phyloP scores from a whole-genome alignment of 2,797 vertebrate species.

The Chloroceryle inda region DNA sequence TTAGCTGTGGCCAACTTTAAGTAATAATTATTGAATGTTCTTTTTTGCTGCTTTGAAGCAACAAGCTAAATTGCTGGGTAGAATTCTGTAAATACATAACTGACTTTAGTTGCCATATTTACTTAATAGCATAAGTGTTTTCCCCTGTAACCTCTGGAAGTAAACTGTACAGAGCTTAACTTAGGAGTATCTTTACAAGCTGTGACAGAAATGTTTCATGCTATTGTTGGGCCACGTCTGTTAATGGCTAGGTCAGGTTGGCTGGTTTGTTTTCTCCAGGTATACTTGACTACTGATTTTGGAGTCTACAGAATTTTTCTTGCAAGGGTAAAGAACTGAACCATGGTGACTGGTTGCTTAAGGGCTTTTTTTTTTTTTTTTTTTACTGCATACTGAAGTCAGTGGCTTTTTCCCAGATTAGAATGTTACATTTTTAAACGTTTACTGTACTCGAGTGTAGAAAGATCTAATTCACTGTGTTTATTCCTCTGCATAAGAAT shows the following conservation, averaged over 20 bases:
- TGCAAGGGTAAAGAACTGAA: not conserved
- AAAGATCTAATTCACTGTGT: conserved; percentile 22
- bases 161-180: not conserved
- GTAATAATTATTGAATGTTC: conserved; percentile 8
- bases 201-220: not conserved
- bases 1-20: not conserved
- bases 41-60: conserved; percentile 2
- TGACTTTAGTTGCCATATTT: not conserved
- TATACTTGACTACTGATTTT: not conserved
- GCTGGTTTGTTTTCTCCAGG: not conserved
- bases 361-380: not conserved
- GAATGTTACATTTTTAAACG: conserved; percentile 9
- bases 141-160: not conserved
- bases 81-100: not conserved
- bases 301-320: not conserved
- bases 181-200: not conserved
- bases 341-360: not conserved
- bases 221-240: not conserved
- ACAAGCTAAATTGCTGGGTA: not conserved
- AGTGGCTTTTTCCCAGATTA: conserved; percentile 6
- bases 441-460: not conserved
- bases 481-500: conserved; percentile 29
- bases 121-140: not conserved
- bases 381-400: not conserved
- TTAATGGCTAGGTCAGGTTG: not conserved